These are phyloP conservation scores for Sipha flava DNA, from an alignment of 1,140 invertebrate species.

Conservation along the genomic window DNA sequence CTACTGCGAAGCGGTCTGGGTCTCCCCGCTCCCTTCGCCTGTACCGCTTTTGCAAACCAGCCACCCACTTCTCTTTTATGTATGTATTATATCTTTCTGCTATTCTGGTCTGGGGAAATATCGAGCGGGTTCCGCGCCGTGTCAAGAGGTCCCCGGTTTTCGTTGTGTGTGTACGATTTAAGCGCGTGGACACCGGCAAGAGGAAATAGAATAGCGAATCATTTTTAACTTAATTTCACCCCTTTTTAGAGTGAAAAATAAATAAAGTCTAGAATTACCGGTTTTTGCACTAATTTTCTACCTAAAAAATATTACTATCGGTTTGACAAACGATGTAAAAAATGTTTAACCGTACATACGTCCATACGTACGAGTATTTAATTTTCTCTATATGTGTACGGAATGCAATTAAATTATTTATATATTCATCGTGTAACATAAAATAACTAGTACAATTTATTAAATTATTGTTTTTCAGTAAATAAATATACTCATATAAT, in stretches of 20 bases:
- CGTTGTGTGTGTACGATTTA: background rate
- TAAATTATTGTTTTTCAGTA: no score
- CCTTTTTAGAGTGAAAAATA: no score
- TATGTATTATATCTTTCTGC: background rate
- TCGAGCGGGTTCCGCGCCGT: constrained; percentile 12
- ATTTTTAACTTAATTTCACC: background rate
- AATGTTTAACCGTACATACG: no score
- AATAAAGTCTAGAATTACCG: no score
- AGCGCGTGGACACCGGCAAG: background rate
- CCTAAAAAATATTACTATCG: no score
- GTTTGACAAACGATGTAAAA: background rate
- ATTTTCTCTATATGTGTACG: no score
- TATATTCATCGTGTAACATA: no score
- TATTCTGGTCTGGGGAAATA: constrained; percentile 15
- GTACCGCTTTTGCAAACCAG: background rate
- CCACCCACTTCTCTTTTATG: constrained; percentile 20
- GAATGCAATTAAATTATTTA: no score
- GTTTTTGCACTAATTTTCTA: background rate
- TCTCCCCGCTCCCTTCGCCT: background rate
- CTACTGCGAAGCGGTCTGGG: constrained; percentile 26
- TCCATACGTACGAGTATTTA: no score
- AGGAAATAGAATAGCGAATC: background rate
- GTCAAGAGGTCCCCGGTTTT: constrained; percentile 8
- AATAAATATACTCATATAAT: no score
- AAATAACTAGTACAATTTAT: no score